Base-by-base conservation (phyloP, 2,797 vertebrate species). In the Melopsittacus undulatus region DNA sequence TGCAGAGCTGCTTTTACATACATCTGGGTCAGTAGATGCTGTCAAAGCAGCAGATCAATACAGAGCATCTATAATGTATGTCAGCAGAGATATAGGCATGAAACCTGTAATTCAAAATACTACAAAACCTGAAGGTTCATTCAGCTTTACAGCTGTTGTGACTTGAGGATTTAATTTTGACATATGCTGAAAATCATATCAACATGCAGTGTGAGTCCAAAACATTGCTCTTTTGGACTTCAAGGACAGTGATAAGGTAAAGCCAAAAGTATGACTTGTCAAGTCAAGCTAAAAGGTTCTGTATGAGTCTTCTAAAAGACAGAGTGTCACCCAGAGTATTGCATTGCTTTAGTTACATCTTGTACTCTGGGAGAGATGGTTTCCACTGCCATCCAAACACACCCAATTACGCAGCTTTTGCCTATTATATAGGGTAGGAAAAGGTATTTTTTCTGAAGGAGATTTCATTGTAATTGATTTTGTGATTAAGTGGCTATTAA, bases 241-340 rank as follows among this genome's bases (percentile, higher is more conserved):
- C 49, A 48, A 52, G 42, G 59, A 51, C 27, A 0, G 0, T 32
- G 68, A 52, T 18, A 40, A 81, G 34, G 63, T 46, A 63, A 83
- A 88, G 32, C 27, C 40, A 7, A n/a, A 80, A 57, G 21, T 9
- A 10, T 18, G 62, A 21, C 0, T 0, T 42, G 30, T 38, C 1
- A 1, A 2, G 51, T 52, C 62, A 75, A 70, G 30, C 62, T 78
- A 9, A 83, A 83, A 74, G 51, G 18, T 42, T 78, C 36, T 78
- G 42, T 10, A 0, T 1, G 21, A 61, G 17, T 20, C 13, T 70
- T 32, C 36, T 72, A 32, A 78, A 19, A 36, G 56, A 48, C 26
- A 6, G 0, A 7, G 0, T 4, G 3, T 21, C 62, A 38, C 42
- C 29, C 83, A 81, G 36, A 8, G 7, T 8, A 21, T 26, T 19